Conservation (phyloP, 2,797 vertebrate species). For the Sciaenops ocellatus region DNA sequence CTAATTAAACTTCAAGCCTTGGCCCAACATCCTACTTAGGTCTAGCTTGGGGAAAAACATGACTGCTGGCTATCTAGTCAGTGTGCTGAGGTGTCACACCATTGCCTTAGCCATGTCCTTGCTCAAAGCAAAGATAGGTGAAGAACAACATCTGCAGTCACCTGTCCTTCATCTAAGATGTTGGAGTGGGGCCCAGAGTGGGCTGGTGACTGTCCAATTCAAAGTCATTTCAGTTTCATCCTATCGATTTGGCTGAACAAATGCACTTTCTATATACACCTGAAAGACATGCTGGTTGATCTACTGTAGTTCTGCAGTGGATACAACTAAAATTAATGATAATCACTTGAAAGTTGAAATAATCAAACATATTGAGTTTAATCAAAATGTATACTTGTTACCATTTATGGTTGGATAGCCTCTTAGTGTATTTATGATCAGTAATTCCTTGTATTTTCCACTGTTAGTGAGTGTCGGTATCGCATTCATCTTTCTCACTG, state of each 20-base stretch:
- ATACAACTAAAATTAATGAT: background rate
- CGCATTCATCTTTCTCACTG: background rate
- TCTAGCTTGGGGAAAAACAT: slow-evolving; percentile 45
- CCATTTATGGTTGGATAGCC: too few relatives aligned
- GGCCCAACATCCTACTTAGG: slow-evolving; percentile 24
- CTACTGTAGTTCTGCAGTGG: background rate
- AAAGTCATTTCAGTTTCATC: slow-evolving; percentile 25
- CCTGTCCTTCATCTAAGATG: slow-evolving; percentile 52
- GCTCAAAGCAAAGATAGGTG: slow-evolving; percentile 47
- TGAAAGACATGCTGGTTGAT: background rate
- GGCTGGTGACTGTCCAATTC: background rate
- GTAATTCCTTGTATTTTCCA: too few relatives aligned
- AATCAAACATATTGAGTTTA: background rate
- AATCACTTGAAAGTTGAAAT: background rate
- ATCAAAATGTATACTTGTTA: too few relatives aligned
- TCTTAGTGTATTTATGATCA: too few relatives aligned
- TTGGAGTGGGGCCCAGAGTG: slow-evolving; percentile 17
- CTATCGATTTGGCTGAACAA: background rate
- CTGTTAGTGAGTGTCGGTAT: background rate
- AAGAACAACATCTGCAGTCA: slow-evolving; percentile 50
- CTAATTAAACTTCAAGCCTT: slow-evolving; percentile 34
- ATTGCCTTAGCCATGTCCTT: slow-evolving; percentile 47
- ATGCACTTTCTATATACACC: background rate
- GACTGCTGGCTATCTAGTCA: slow-evolving; percentile 42
- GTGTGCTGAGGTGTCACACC: slow-evolving; percentile 44